Evolutionary conservation across 2,888 invertebrate species (phyloP), one percentile per base, ranked within the genome.

Genomic region (Machimus atricapillus): DNA sequence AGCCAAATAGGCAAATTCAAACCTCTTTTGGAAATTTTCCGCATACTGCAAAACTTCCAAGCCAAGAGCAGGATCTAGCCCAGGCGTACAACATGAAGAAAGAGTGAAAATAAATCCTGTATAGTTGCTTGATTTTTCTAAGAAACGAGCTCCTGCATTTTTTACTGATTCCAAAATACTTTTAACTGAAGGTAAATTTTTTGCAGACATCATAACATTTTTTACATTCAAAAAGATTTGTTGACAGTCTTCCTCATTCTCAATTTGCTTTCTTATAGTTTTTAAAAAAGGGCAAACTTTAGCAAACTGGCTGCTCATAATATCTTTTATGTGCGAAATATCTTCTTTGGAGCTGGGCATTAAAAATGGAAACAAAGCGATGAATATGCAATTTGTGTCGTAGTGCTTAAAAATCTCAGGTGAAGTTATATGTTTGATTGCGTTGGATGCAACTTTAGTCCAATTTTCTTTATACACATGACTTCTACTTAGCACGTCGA

Each of bases 351-450:
- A 92, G 78, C 91, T 90, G 0, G 95, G 95, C 89, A 96, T 94
- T 7, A 96, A 90, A 90, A 94, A 94, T 14, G 96, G 95, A 40
- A 95, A 91, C 31, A 96, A 91, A 0, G 94, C 93, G 52, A 95
- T 90, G 79, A 96, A 93, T 5, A 94, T 93, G 88, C 76, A 23
- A 37, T 94, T 93, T 83, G 94, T 94, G 89, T 95, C 94, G 5
- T 94, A 93, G 2, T 89, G 37, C 1, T 93, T 92, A 77, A 93
- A 90, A 0, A 92, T 90, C 27, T 92, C 90, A 0, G 93, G 89
- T 0, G 93, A 91, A 81, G 94, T 94, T 85, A 95, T 92, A 90
- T 94, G 94, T 0, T 91, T 89, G 3, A 95, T 91, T 0, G 93
- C 92, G 86, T 91, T 90, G 12, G 90, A 90, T 5, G 93, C 91